Base-by-base conservation (phyloP, 2,888 invertebrate species). In the Caenorhabditis parvicauda region DNA sequence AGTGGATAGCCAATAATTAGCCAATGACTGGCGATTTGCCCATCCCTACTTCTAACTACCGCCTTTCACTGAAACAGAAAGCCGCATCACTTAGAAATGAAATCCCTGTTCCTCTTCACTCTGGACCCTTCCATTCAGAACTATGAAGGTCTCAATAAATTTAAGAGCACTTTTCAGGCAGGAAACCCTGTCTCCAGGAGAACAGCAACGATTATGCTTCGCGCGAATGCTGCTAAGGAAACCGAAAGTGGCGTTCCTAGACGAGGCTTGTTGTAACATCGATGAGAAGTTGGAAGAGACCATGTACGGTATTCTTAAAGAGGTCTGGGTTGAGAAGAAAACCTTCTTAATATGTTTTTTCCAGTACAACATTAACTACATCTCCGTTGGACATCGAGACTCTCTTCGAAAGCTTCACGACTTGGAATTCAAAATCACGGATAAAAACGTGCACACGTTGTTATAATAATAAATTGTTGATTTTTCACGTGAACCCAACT, bases 181-280 rank as follows among this genome's bases (percentile, higher is more conserved):
- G 56, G 91, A 94, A 81, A 91, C 92, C 59, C 85, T 96, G 37
- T 92, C 92, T 0, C 95, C 95, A 0, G 96, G 95, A 0, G 96
- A 96, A 83, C 93, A 93, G 83, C 95, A 96, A 83, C 84, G 96
- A 67, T 88, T 96, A 86, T 93, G 93, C 2, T 89, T 96, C 85
- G 93, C 93, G 0, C 85, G 96, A 64, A 86, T 96, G 73, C 92
- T 95, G 83, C 95, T 92, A 83, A 92, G 95, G 82, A 76, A 80
- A 51, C 86, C 86, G 1, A 74, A 79, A 46, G 81, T 86, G 64
- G 86, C 84, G 27, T 84, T 91, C 91, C 12, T 96, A 39, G 96
- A 96, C 81, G 96, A 96, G 82, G 93, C 94, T 71, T 96, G 95
- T 0, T 92, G 92, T 81, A 94, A 95, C 41, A 59, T 72, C 3